Base-by-base conservation (phyloP, 2,113 vertebrate species). In the Myiagra hebetior region DNA sequence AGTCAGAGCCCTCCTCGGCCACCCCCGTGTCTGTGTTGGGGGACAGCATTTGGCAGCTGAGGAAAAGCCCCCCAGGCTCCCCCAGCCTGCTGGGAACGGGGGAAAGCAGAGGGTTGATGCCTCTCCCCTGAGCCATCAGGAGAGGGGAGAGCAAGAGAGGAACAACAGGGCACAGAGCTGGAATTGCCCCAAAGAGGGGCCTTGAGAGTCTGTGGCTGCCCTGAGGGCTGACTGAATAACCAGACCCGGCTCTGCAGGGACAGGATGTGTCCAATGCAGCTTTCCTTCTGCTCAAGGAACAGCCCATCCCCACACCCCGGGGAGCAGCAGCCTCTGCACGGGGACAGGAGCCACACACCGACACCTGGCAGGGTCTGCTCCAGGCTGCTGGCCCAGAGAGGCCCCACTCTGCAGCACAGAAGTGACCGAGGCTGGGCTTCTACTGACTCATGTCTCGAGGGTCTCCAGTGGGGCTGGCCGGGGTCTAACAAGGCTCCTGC, bases 61-160 rank as follows among this genome's bases (percentile, higher is more conserved):
- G 63, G 22, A 72, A 17, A 4, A 9, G 16, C 13, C 35, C 42
- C 46, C 33, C 0, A 0, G n/a, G 49, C n/a, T 60, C 15, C 39
- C 52, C 64, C 55, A 42, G 15, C 35, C 85, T 14, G 41, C 50
- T 15, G 67, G 53, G 47, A 47, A 31, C 5, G 23, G 24, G 16
- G 56, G 6, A 5, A 14, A 65, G 39, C 69, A 41, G 31, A 10
- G 49, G 31, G 9, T 2, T 22, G 49, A 31, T 44, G 33, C 4
- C 23, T 42, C 67, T 63, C 72, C 62, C 33, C 39, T 33, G 27
- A 26, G 20, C 50, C 76, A 14, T 10, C 53, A 42, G 69, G 39
- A 72, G 31, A 28, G 13, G 35, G 49, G 22, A 7, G 41, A 68
- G 53, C 47, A 69, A 69, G 21, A 57, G n/a, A 37, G 59, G 67